Percentiles rank a stretch among this genome's conserved stretches.
Evolutionary conservation across 2,797 vertebrate genomes (phyloP).

Genomic region (Argyrosomus regius): DNA sequence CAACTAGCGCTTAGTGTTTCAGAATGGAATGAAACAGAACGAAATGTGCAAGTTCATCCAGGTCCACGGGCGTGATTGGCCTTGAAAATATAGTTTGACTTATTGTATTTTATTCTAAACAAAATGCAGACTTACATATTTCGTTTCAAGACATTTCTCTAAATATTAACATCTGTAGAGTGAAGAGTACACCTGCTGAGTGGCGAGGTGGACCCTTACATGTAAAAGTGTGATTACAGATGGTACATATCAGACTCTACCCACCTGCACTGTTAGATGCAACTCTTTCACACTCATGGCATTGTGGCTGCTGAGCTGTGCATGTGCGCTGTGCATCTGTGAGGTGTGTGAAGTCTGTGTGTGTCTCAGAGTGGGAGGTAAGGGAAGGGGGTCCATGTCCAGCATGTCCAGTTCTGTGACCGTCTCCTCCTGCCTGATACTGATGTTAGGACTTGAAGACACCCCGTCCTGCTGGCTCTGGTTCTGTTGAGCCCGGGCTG

Average conservation of each 20-base stretch:
- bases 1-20: slow-evolving; percentile 71
- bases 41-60: slow-evolving; percentile 55
- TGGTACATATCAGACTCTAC: slow-evolving; percentile 57
- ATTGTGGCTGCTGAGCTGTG: slow-evolving; percentile 69
- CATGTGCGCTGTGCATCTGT: slow-evolving; percentile 50
- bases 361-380: slow-evolving; percentile 55
- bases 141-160: slow-evolving; percentile 14
- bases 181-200: slow-evolving; percentile 5
- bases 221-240: slow-evolving; percentile 17
- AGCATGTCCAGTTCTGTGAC: slow-evolving; percentile 85
- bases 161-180: slow-evolving; percentile 11
- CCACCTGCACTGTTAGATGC: slow-evolving; percentile 81
- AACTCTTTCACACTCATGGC: slow-evolving; percentile 67
- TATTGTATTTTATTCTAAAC: slow-evolving; percentile 22
- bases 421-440: slow-evolving; percentile 78
- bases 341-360: slow-evolving; percentile 50
- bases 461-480: slow-evolving; percentile 59
- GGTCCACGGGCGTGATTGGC: slow-evolving; percentile 43
- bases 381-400: slow-evolving; percentile 83
- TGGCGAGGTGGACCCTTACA: slow-evolving; percentile 7
- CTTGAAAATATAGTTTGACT: slow-evolving; percentile 29
- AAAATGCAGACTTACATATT: slow-evolving; percentile 7
- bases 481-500: slow-evolving; percentile 79
- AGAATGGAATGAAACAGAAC: slow-evolving; percentile 64
- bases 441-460: slow-evolving; percentile 56